Base-by-base conservation (phyloP, 1,140 invertebrate genomes). In the Bacillus rossius region DNA sequence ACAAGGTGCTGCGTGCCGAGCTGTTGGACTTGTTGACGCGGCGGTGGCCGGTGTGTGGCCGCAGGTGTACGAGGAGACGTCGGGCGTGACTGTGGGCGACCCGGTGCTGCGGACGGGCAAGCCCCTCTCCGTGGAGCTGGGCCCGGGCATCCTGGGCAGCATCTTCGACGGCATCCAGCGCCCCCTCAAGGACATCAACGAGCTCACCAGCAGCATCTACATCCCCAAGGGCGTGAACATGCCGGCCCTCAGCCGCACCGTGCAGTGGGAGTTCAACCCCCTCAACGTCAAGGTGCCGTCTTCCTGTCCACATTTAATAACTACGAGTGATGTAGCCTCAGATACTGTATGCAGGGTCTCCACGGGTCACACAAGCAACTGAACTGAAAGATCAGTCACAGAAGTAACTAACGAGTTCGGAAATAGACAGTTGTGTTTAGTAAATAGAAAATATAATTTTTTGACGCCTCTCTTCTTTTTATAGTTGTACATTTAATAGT, bases 161-260 rank as follows among this genome's bases (percentile, higher is more conserved):
- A 99, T 99, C 78, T 99, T 99, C 79, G 98, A 99, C 78, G 96
- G 96, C 82, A 99, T 99, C 72, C 98, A 99, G 77, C 88, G 98
- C 70, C 98, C 98, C 0, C 72, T 99, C 62, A 93, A 96, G 68
- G 96, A 98, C 69, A 99, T 99, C 73, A 86, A 90, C 69, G 92
- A 97, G 66, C 74, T 96, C 38, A 96, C 94, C 1, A 80, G 87
- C 66, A 96, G 92, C 68, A 99, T 99, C 75, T 99, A 99, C 80
- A 99, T 99, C 77, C 97, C 97, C 10, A 99, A 98, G 77, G 98
- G 98, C 78, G 83, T 99, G 2, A 99, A 99, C 73, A 86, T 91
- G 48, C 95, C 95, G 17, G 84, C 91, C 16, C 74, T 99, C 13
- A 92, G 90, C n/a, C 81, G 91, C 57, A 85, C 84, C 1, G 74